A percentile compares a stretch with the other conserved stretches of the same genome.
Conservation (phyloP, 2,113 vertebrate species). For the Henicopernis longicauda region DNA sequence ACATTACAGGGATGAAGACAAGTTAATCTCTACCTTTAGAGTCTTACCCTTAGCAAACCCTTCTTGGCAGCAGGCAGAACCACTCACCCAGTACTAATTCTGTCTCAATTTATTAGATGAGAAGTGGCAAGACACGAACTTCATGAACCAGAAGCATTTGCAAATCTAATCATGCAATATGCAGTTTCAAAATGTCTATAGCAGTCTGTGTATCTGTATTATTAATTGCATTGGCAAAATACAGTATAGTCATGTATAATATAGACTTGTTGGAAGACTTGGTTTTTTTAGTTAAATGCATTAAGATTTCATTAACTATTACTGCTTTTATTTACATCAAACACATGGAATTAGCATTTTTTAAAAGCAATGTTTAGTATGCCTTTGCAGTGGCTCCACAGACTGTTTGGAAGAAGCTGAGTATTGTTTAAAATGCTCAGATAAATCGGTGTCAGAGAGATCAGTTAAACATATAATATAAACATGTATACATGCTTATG, state of each 20-base stretch:
- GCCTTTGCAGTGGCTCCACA: not conserved
- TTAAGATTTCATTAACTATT: not conserved
- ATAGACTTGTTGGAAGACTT: not conserved
- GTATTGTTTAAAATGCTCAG: not conserved
- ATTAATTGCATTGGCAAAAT: not conserved
- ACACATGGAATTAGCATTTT: not conserved
- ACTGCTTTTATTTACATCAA: not conserved
- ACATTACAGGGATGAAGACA: constrained; percentile 94
- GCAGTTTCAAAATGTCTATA: not conserved
- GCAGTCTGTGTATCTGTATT: not conserved
- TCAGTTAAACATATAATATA: not conserved
- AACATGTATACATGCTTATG: not conserved
- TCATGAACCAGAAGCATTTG: constrained; percentile 56
- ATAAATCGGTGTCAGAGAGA: not conserved
- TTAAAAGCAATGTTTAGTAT: not conserved
- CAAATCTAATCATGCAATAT: not conserved
- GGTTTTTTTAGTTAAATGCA: not conserved
- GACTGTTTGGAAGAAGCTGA: not conserved
- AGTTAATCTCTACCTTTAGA: constrained; percentile 91
- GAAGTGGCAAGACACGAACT: constrained; percentile 68
- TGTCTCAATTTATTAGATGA: constrained; percentile 88
- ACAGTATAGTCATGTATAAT: not conserved
- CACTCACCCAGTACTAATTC: constrained; percentile 92
- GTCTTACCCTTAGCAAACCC: constrained; percentile 98
- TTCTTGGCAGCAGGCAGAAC: constrained; percentile 87